Conservation (phyloP, 1,140 invertebrate species). For the Heterodera schachtii region DNA sequence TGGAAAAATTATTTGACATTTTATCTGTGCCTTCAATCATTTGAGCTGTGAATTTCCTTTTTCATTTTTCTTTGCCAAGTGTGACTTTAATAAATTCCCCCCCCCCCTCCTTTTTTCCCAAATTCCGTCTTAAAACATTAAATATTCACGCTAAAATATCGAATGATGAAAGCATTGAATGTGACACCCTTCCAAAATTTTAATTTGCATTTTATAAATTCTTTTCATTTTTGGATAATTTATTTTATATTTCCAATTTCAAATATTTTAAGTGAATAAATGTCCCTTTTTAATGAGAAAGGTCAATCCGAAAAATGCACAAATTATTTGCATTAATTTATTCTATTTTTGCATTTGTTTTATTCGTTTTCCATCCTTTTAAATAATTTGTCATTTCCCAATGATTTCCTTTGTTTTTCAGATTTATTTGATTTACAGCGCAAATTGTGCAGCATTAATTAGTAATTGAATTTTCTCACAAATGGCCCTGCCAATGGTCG, state of each 20-base stretch:
- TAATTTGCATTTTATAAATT: too few species aligned
- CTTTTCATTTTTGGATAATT: not conserved
- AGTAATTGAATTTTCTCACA: slow-evolving; percentile 69
- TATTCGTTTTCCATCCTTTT: not conserved
- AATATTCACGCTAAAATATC: not conserved
- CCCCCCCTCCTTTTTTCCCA: too few species aligned
- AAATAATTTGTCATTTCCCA: too few species aligned
- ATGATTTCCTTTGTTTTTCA: not conserved
- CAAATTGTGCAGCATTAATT: not conserved
- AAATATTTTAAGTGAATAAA: not conserved
- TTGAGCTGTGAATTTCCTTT: not conserved
- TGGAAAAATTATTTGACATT: not conserved
- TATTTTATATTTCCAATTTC: not conserved
- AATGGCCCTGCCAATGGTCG: slow-evolving; percentile 81
- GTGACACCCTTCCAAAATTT: too few species aligned
- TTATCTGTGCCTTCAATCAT: not conserved
- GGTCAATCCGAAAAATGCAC: too few species aligned
- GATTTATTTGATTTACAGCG: not conserved
- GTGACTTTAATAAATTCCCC: too few species aligned
- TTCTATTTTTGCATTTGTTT: not conserved
- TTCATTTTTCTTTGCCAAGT: not conserved
- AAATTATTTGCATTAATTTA: not conserved
- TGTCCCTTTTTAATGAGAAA: too few species aligned
- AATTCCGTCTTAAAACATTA: not conserved
- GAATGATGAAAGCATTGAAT: not conserved